Percentiles rank a stretch among this genome's conserved stretches.
Conservation (phyloP, 2,888 invertebrate species). For the Endotricha flammealis region DNA sequence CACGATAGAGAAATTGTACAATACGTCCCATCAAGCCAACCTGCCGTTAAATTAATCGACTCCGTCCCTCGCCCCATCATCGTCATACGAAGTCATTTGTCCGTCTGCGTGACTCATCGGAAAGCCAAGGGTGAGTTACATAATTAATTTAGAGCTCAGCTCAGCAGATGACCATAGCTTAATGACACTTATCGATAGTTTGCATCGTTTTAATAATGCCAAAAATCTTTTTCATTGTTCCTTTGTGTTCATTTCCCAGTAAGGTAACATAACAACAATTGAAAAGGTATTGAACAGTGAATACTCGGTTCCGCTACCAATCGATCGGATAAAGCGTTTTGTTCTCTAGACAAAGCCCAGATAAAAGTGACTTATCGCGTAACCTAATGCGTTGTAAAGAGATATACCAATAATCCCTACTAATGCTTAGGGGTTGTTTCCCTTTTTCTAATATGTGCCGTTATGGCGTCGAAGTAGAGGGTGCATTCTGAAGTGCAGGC, state of each 20-base stretch:
- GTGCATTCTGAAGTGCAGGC: slow-evolving; percentile 67
- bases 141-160: slow-evolving; percentile 36
- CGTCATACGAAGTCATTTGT: slow-evolving; percentile 54
- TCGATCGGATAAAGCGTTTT: slow-evolving; percentile 20
- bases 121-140: slow-evolving; percentile 44
- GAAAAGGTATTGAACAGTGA: slow-evolving; percentile 1
- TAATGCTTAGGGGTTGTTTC: slow-evolving; percentile 59
- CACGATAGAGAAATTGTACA: not conserved
- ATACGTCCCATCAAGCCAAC: slow-evolving; percentile 22
- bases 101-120: slow-evolving; percentile 54
- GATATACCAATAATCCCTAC: slow-evolving; percentile 65
- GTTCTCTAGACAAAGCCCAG: slow-evolving; percentile 45
- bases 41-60: slow-evolving; percentile 47
- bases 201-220: slow-evolving; percentile 14
- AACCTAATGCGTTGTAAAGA: slow-evolving; percentile 59
- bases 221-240: not conserved
- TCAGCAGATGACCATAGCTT: slow-evolving; percentile 44
- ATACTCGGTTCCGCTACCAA: slow-evolving; percentile 10
- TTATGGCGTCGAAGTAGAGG: slow-evolving; percentile 39
- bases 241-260: slow-evolving; percentile 3
- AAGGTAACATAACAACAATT: not conserved
- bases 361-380: slow-evolving; percentile 61
- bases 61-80: slow-evolving; percentile 35
- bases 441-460: slow-evolving; percentile 52
- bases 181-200: slow-evolving; percentile 20